Percentiles rank a stretch among this genome's conserved stretches.
Evolutionary conservation across 2,888 invertebrate genomes (phyloP).

Genomic region (Aspidiotus rigidus): DNA sequence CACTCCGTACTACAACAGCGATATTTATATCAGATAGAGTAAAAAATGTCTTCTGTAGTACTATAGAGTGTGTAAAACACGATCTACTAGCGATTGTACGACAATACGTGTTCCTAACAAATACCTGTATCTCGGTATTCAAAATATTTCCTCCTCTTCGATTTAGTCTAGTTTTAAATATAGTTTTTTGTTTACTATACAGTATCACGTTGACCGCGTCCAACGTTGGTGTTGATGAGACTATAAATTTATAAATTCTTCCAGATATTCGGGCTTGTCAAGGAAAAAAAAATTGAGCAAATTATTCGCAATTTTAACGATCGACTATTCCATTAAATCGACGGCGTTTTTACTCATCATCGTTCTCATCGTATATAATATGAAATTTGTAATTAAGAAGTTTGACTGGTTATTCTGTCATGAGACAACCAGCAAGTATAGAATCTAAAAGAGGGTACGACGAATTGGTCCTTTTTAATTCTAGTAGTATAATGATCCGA

Average conservation of each 20-base stretch:
- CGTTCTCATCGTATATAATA: neutral
- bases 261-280: neutral
- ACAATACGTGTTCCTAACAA: conserved; percentile 2
- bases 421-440: too few relatives aligned
- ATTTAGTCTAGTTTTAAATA: neutral
- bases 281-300: neutral
- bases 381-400: conserved; percentile 2
- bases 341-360: neutral
- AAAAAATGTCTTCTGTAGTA: neutral
- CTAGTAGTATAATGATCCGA: too few relatives aligned
- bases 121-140: conserved; percentile 1
- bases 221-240: neutral
- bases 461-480: too few relatives aligned
- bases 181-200: neutral
- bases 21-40: neutral
- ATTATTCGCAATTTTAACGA: neutral
- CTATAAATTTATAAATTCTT: neutral
- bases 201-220: neutral
- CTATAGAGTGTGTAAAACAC: neutral
- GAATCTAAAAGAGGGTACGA: too few relatives aligned
- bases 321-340: neutral
- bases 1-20: too few relatives aligned
- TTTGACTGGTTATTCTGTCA: neutral
- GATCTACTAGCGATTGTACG: neutral
- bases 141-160: neutral